Conservation (phyloP, 2,113 vertebrate species). For the Struthio camelus region DNA sequence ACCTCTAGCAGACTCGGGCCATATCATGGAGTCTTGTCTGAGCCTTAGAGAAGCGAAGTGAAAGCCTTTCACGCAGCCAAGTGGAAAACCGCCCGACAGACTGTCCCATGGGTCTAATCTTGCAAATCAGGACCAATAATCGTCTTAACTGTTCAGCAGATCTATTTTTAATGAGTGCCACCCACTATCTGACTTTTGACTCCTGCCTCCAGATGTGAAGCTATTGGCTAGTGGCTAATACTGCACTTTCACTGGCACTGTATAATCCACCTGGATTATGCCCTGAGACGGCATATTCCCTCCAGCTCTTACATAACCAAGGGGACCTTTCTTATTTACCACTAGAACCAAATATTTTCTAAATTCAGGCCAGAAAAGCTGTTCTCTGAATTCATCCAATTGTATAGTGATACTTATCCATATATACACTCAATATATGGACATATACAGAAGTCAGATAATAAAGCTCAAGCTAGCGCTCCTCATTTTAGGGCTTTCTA, state of each 20-base stretch:
- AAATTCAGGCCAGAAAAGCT: not conserved
- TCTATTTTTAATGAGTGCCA: slow-evolving; percentile 61
- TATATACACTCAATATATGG: not conserved
- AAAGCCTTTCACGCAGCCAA: not conserved
- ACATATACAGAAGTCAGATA: not conserved
- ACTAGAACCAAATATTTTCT: not conserved
- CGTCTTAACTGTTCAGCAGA: slow-evolving; percentile 55
- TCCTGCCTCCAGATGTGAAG: slow-evolving; percentile 15
- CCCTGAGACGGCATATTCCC: slow-evolving; percentile 26
- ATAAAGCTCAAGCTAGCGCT: not conserved
- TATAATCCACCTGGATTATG: slow-evolving; percentile 41
- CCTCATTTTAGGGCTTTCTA: not conserved
- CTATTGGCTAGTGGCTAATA: slow-evolving; percentile 48
- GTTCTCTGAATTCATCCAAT: not conserved
- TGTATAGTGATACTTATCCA: not conserved
- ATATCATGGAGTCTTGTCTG: fast-evolving
- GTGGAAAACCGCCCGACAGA: slow-evolving; percentile 41
- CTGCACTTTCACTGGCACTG: not conserved
- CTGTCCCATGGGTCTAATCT: slow-evolving; percentile 48
- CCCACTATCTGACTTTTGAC: slow-evolving; percentile 1
- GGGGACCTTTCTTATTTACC: slow-evolving; percentile 1
- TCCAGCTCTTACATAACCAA: slow-evolving; percentile 39
- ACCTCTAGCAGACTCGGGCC: not conserved
- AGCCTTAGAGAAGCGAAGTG: not conserved
- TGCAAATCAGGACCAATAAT: slow-evolving; percentile 54